A percentile compares a stretch with the other conserved stretches of the same genome.
Evolutionary conservation across 2,113 vertebrate genomes (phyloP).

Genomic region (Desmodus rotundus): DNA sequence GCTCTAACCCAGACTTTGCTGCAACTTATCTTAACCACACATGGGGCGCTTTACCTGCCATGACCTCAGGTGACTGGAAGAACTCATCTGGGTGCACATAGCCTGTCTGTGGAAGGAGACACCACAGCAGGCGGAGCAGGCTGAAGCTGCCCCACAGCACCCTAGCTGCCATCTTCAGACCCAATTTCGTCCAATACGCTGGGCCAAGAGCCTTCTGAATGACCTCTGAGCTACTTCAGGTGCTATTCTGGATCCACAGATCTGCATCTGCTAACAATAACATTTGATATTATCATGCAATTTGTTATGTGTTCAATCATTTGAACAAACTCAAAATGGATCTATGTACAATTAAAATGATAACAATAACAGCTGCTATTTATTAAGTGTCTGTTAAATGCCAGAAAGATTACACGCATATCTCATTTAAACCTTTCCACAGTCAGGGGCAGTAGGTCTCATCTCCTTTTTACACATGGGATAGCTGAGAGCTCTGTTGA

Average conservation of each 20-base stretch:
- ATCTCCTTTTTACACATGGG: not conserved
- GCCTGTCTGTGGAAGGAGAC: conserved; percentile 81
- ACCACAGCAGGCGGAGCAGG: conserved; percentile 79
- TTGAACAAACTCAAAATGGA: not conserved
- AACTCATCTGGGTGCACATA: conserved; percentile 85
- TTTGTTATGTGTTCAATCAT: not conserved
- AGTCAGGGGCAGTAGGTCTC: not conserved
- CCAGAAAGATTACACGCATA: not conserved
- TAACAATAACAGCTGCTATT: not conserved
- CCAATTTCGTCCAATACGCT: not conserved
- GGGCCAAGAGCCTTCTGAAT: not conserved
- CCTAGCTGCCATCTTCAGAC: conserved; percentile 47
- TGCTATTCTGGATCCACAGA: not conserved
- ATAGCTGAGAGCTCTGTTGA: not conserved
- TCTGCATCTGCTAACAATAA: not conserved
- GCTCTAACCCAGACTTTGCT: not conserved
- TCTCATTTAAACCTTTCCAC: not conserved
- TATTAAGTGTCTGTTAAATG: not conserved
- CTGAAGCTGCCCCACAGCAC: conserved; percentile 77
- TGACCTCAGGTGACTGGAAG: conserved; percentile 84
- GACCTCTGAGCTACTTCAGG: not conserved
- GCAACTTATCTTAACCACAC: not conserved
- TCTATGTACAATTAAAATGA: not conserved
- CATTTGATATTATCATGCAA: not conserved
- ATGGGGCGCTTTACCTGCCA: conserved; percentile 78